Base-by-base conservation (phyloP, 2,797 vertebrate genomes). In the Odontamblyopus rebecca region DNA sequence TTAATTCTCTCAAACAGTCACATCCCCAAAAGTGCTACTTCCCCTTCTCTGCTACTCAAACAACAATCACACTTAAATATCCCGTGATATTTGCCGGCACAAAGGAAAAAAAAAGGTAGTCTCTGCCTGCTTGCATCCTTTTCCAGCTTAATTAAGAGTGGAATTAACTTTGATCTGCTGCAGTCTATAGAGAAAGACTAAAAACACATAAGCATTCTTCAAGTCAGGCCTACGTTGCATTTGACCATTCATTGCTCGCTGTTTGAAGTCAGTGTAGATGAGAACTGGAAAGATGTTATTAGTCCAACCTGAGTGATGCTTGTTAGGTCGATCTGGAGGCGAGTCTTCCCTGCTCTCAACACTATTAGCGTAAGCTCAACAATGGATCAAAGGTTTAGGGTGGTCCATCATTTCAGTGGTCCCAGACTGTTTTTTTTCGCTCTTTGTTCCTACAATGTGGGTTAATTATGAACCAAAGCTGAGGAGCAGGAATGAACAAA, bases 101-200 rank as follows among this genome's bases (percentile, higher is more conserved):
- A 87, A 89, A 87, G 81, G 79, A 87, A 89, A 86, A 91, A 82
- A 91, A 90, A 91, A 87, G 79, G 71, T 38, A 67, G 75, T 83
- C 82, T 80, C 85, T 85, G 76, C 78, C 74, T 78, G 79, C 82
- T 86, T 86, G 78, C 80, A 80, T 89, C 82, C 85, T 84, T 86
- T 90, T 88, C 89, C 71, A 79, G 68, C 80, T 86, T 89, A 92
- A 93, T 93, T 91, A 93, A 87, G 83, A 86, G 79, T 84, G 79
- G 88, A 90, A 89, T 91, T 88, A 85, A 90, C 87, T 91, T 89
- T 88, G 86, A 85, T 90, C 88, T 85, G 79, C 79, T 12, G 66
- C 85, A 72, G 79, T 69, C 71, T 81, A 64, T 78, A 69, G 13
- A 74, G 73, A 82, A 83, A 82, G 82, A 82, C 70, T 70, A 72